Conservation (phyloP, 2,888 invertebrate species). For the Geophilus truncorum region DNA sequence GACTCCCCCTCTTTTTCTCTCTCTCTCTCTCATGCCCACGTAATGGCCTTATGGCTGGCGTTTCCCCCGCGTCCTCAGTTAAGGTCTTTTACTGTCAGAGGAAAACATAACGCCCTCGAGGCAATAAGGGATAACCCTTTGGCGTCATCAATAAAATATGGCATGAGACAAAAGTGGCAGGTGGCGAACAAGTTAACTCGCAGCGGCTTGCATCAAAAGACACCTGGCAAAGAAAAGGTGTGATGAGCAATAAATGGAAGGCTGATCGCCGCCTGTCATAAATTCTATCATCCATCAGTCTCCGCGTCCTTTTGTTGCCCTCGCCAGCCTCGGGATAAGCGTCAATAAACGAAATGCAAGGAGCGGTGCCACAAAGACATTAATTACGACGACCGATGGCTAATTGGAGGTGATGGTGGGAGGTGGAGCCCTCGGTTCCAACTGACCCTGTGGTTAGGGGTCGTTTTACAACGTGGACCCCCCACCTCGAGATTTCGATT, state of each 20-base stretch:
- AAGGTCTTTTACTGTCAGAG: slow-evolving; percentile 23
- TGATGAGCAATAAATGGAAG: slow-evolving; percentile 25
- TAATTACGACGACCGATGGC: slow-evolving; percentile 15
- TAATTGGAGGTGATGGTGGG: slow-evolving; percentile 10
- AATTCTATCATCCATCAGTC: slow-evolving; percentile 27
- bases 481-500: not conserved
- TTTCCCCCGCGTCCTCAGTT: slow-evolving; percentile 25
- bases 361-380: slow-evolving; percentile 21
- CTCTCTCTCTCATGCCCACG: not conserved
- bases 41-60: slow-evolving; percentile 22
- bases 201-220: slow-evolving; percentile 27
- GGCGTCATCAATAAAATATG: slow-evolving; percentile 25
- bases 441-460: slow-evolving; percentile 10
- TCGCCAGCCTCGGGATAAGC: not conserved
- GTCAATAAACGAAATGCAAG: not conserved
- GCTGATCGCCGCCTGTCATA: slow-evolving; percentile 25
- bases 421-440: not conserved
- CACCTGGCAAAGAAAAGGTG: slow-evolving; percentile 27
- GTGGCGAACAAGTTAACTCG: not conserved
- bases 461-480: not conserved
- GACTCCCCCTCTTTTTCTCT: no score
- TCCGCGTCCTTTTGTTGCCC: not conserved
- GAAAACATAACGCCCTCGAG: slow-evolving; percentile 25
- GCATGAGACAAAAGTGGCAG: slow-evolving; percentile 15
- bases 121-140: slow-evolving; percentile 27